Conservation (phyloP, 1,140 invertebrate species). For the Stenopsyche tienmushanensis region DNA sequence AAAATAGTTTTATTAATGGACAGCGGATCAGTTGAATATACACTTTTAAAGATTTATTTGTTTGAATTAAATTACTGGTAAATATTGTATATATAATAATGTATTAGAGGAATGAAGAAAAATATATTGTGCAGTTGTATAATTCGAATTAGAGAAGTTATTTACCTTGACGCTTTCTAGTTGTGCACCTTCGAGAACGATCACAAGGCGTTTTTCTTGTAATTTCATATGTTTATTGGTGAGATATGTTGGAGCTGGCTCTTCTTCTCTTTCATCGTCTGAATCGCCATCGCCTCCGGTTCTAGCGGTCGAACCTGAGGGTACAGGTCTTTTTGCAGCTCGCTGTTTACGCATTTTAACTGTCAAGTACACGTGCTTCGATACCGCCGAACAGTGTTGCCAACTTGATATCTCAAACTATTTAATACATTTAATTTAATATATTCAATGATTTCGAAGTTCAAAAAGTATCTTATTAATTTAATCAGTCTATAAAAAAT, state of each 20-base stretch:
- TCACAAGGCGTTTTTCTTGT: conserved; percentile 90
- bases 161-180: conserved; percentile 93
- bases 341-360: conserved; percentile 13
- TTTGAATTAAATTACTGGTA: not conserved
- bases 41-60: conserved; percentile 15
- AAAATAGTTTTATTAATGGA: conserved; percentile 4
- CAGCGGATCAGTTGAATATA: conserved; percentile 13
- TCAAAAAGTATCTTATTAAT: no score
- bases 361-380: not conserved
- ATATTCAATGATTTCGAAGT: no score
- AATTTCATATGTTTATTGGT: conserved; percentile 72
- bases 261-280: conserved; percentile 60
- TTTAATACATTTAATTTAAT: no score
- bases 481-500: no score
- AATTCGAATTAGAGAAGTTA: conserved; percentile 14
- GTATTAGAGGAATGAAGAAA: conserved; percentile 37
- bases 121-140: conserved; percentile 17
- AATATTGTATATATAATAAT: no score
- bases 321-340: not conserved
- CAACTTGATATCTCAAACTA: not conserved
- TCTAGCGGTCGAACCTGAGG: not conserved
- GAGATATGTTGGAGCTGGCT: conserved; percentile 67
- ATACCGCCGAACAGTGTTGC: not conserved
- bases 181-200: conserved; percentile 92
- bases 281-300: conserved; percentile 44